Evolutionary conservation across 1,140 invertebrate species (phyloP), one percentile per base, ranked within the genome.

Genomic region (Hyles euphorbiae): DNA sequence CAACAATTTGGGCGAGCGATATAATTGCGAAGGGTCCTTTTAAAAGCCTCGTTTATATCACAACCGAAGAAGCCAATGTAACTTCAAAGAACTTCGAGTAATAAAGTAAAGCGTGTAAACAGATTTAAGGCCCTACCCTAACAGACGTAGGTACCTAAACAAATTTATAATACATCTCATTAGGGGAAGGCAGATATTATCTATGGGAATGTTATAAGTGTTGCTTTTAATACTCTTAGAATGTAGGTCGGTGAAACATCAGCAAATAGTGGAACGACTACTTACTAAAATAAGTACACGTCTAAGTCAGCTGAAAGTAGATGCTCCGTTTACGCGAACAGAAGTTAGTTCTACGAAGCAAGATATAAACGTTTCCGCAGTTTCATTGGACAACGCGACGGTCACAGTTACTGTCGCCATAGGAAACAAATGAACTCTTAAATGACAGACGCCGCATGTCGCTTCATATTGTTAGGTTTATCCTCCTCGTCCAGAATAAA

Each of bases 251-350:
- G 60, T 56, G 68, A 66, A 78, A 74, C 69, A 70, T 60, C 57
- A 57, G 56, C 60, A 71, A 76, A 65, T 66, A 70, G 63, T 62
- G 63, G 70, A 65, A 74, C 59, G 63, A 63, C 66, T 70, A 74
- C 76, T 75, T 75, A 75, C 75, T 75, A 72, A 74, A 72, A 67
- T 74, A 70, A 69, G 65, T 70, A 65, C 63, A 71, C 68, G 62
- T 64, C 61, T 59, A 65, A 70, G 61, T 65, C 57, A 62, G 57
- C 58, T 22, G 56, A 68, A 67, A 74, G 56, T 72, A 56, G 63
- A 62, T 64, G 67, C 61, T 58, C 51, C 70, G 56, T 76, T 72
- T 63, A 58, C 56, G 59, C 65, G 60, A 59, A 46, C 52, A 36
- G 45, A 64, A 66, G 61, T 61, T 69, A 48, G 48, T 67, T 65